Conservation (phyloP, 2,797 vertebrate species). For the Sebastolobus alascanus region DNA sequence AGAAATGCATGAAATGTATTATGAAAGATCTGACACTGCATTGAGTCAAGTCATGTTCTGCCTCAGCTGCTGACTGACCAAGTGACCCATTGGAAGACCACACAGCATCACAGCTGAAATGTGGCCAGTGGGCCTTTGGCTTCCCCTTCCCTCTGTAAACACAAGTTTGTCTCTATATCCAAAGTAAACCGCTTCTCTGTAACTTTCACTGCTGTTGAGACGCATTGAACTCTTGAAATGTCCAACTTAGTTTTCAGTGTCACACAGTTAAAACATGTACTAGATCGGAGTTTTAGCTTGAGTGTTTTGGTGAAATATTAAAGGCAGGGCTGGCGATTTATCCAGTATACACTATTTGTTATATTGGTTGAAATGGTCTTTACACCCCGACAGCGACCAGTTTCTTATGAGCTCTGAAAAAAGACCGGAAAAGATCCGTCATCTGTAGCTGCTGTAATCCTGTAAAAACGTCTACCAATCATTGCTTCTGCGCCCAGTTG, state of each 20-base stretch:
- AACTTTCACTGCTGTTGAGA: background rate
- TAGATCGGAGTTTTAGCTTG: background rate
- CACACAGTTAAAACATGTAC: conserved; percentile 2
- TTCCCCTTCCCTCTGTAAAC: conserved; percentile 23
- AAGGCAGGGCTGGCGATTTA: too few relatives aligned
- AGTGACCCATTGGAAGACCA: conserved; percentile 41
- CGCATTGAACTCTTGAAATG: background rate
- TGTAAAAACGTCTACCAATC: too few relatives aligned
- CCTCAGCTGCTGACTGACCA: conserved; percentile 36
- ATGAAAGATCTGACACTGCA: background rate
- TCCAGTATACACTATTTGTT: too few relatives aligned
- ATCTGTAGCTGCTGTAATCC: too few relatives aligned
- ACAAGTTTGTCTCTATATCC: conserved; percentile 27
- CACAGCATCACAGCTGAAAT: conserved; percentile 35
- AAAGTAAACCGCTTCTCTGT: conserved; percentile 42
- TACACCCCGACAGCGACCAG: too few relatives aligned
- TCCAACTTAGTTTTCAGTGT: background rate
- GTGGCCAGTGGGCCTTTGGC: background rate
- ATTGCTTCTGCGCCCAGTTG: too few relatives aligned
- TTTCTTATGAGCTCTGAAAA: too few relatives aligned
- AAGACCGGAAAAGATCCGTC: too few relatives aligned
- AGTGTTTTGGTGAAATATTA: background rate
- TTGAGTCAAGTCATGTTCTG: background rate
- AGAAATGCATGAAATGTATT: background rate
- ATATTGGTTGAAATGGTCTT: too few relatives aligned